Evolutionary conservation across 1,140 invertebrate genomes (phyloP).

Genomic region (Uloborus diversus): DNA sequence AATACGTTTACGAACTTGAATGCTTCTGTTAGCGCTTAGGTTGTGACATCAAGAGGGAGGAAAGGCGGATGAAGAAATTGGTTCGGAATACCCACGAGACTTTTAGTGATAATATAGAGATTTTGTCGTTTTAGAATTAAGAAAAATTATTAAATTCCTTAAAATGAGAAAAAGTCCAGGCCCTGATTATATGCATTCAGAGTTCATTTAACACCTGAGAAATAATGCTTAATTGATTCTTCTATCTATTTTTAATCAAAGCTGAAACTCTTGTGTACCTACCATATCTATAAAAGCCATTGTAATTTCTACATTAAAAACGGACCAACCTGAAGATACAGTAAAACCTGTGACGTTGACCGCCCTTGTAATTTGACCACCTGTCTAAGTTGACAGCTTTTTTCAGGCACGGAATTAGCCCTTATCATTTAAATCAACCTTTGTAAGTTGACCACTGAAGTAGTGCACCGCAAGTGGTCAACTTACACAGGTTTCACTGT

Average conservation of each 20-base stretch:
- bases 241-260: slow-evolving; percentile 15
- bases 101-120: not conserved
- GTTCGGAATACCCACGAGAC: not conserved
- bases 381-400: too few relatives aligned
- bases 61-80: slow-evolving; percentile 16
- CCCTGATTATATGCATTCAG: not conserved
- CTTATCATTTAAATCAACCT: too few relatives aligned
- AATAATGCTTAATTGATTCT: not conserved
- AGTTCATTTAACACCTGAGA: slow-evolving; percentile 1
- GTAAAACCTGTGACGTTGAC: too few relatives aligned
- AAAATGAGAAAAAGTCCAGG: not conserved
- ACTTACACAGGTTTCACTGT: too few relatives aligned
- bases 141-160: not conserved
- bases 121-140: not conserved
- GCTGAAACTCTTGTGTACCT: not conserved
- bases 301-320: not conserved
- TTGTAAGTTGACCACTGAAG: too few relatives aligned
- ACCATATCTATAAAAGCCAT: not conserved
- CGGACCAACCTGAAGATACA: not conserved
- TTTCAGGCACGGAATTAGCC: too few relatives aligned
- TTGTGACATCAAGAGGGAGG: not conserved
- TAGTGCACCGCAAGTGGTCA: too few relatives aligned
- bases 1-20: slow-evolving; percentile 11
- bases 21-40: not conserved
- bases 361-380: too few relatives aligned